phyloP scores from a whole-genome alignment of 2,888 invertebrate species.

The Folsomia manolachei region DNA sequence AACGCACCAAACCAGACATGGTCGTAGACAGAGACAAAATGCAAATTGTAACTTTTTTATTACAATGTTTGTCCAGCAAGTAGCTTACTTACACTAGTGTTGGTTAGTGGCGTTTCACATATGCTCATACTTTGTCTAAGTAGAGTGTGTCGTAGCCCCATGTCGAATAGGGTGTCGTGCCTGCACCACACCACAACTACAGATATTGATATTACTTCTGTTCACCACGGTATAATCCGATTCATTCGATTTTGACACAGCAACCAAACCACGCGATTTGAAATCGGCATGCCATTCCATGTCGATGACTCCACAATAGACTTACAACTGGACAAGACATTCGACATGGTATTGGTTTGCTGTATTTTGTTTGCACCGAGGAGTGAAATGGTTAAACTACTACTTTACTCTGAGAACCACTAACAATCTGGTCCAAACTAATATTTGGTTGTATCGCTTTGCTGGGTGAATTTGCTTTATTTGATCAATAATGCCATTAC shows the following conservation, averaged over 20 bases:
- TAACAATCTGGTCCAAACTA: background rate
- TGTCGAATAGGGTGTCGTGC: background rate
- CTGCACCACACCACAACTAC: background rate
- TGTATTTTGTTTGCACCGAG: background rate
- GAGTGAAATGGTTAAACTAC: too few relatives aligned
- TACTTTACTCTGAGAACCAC: background rate
- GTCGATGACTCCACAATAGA: background rate
- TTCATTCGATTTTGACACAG: background rate
- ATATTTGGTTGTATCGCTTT: background rate
- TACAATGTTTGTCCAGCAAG: too few relatives aligned
- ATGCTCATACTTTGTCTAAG: too few relatives aligned
- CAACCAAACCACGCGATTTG: background rate
- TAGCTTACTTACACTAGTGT: too few relatives aligned
- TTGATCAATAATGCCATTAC: constrained; percentile 21
- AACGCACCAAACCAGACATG: too few relatives aligned
- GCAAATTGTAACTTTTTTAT: too few relatives aligned
- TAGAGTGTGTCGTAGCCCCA: too few relatives aligned
- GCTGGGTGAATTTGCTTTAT: background rate
- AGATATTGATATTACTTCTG: too few relatives aligned
- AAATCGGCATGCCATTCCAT: background rate
- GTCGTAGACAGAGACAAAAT: too few relatives aligned
- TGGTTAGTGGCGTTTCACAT: too few relatives aligned
- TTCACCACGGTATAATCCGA: background rate
- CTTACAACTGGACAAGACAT: background rate
- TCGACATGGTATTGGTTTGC: background rate